Conservation (phyloP, 2,113 vertebrate species). For the Hemibagrus wyckioides region DNA sequence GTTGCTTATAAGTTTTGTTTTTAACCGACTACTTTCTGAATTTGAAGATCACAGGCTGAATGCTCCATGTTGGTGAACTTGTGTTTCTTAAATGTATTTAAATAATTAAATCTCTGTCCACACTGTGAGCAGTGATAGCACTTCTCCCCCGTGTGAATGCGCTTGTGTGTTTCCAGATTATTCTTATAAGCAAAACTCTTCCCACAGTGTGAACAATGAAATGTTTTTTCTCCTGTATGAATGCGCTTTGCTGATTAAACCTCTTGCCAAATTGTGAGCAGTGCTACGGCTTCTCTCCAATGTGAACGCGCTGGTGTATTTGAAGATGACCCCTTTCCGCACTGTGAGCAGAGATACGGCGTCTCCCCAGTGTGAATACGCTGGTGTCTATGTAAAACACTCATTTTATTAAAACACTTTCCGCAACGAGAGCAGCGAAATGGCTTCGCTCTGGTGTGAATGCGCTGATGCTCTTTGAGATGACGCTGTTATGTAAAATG, state of each 20-base stretch:
- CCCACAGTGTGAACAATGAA: too few species aligned
- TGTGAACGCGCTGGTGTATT: too few species aligned
- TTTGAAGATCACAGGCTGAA: background rate
- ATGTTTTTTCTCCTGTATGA: too few species aligned
- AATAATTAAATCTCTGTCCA: background rate
- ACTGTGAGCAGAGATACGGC: background rate
- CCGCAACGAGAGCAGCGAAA: background rate
- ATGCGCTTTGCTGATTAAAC: too few species aligned
- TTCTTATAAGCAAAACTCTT: background rate
- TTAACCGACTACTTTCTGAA: background rate
- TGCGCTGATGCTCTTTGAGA: background rate
- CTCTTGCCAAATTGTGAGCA: too few species aligned
- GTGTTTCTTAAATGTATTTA: background rate
- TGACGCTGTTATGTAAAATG: background rate
- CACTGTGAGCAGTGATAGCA: background rate
- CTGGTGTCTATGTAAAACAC: background rate
- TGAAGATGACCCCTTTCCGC: background rate
- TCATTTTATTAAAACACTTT: background rate
- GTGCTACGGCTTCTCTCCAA: too few species aligned
- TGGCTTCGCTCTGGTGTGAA: background rate
- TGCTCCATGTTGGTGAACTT: background rate
- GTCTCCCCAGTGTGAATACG: background rate
- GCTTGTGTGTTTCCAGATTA: too few species aligned
- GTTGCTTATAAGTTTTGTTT: background rate
- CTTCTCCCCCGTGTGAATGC: background rate